Percentiles rank a stretch among this genome's conserved stretches.
Conservation (phyloP, 2,113 vertebrate genomes). For the Eleginops maclovinus region DNA sequence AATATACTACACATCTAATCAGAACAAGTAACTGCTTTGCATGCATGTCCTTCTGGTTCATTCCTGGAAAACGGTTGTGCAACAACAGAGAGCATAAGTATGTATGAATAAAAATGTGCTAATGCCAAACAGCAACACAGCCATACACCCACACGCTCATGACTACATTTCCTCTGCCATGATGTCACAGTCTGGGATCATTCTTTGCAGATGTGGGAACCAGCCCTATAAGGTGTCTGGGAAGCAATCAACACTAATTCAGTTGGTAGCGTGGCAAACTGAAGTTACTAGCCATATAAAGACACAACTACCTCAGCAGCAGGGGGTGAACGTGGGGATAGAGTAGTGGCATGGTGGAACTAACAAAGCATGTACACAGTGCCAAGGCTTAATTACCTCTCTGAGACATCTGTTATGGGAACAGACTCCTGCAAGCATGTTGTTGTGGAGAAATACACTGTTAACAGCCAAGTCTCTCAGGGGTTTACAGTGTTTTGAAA, state of each 20-base stretch:
- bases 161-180: slow-evolving; percentile 71
- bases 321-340: slow-evolving; percentile 34
- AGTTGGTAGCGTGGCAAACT: slow-evolving; percentile 54
- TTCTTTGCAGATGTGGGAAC: slow-evolving; percentile 76
- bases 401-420: slow-evolving; percentile 60
- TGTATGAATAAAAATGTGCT: slow-evolving; percentile 36
- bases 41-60: slow-evolving; percentile 37
- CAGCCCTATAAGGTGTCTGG: slow-evolving; percentile 66
- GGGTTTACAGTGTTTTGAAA: slow-evolving; percentile 51
- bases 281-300: slow-evolving; percentile 62
- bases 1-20: slow-evolving; percentile 69
- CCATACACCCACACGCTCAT: slow-evolving; percentile 43
- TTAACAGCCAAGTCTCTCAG: slow-evolving; percentile 39
- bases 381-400: slow-evolving; percentile 54
- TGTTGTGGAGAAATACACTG: slow-evolving; percentile 47
- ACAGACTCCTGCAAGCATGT: slow-evolving; percentile 44
- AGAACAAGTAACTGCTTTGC: slow-evolving; percentile 49
- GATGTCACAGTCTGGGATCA: slow-evolving; percentile 76
- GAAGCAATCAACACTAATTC: slow-evolving; percentile 74
- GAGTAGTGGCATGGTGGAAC: slow-evolving; percentile 45
- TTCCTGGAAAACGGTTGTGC: slow-evolving; percentile 46
- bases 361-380: slow-evolving; percentile 45
- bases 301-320: slow-evolving; percentile 53
- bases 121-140: slow-evolving; percentile 31
- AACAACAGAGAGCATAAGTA: slow-evolving; percentile 36